Evolutionary conservation across 2,797 vertebrate genomes (phyloP).

Genomic region (Silurus lanzhouensis): DNA sequence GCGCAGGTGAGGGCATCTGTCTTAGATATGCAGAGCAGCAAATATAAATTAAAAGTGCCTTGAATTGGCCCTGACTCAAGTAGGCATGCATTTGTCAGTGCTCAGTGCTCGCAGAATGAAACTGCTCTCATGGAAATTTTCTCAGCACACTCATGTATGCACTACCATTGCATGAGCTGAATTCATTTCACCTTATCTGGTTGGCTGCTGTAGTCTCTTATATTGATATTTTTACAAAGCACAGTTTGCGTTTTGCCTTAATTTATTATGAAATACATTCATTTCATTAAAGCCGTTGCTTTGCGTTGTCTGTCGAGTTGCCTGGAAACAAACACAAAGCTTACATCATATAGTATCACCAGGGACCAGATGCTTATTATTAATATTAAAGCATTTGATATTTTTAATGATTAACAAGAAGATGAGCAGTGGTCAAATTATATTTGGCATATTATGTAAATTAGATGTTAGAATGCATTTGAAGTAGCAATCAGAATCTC

Average conservation of each 20-base stretch:
- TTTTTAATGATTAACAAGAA: too few species aligned
- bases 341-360: not conserved
- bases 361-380: not conserved
- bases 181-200: not conserved
- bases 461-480: not conserved
- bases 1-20: not conserved
- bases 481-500: not conserved
- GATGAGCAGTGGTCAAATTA: too few species aligned
- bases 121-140: not conserved
- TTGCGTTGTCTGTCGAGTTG: not conserved
- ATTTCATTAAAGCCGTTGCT: not conserved
- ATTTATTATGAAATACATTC: not conserved
- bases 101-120: not conserved
- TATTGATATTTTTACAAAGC: not conserved
- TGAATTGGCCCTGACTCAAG: not conserved
- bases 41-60: not conserved
- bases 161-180: not conserved
- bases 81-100: not conserved
- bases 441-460: not conserved
- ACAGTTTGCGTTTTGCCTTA: not conserved
- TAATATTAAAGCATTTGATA: not conserved
- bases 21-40: not conserved
- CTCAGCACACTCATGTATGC: not conserved
- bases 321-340: not conserved
- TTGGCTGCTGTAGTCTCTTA: not conserved